These are phyloP conservation scores for Coptodon rendalli DNA, from an alignment of 2,113 vertebrate genomes.

Conservation along the genomic window DNA sequence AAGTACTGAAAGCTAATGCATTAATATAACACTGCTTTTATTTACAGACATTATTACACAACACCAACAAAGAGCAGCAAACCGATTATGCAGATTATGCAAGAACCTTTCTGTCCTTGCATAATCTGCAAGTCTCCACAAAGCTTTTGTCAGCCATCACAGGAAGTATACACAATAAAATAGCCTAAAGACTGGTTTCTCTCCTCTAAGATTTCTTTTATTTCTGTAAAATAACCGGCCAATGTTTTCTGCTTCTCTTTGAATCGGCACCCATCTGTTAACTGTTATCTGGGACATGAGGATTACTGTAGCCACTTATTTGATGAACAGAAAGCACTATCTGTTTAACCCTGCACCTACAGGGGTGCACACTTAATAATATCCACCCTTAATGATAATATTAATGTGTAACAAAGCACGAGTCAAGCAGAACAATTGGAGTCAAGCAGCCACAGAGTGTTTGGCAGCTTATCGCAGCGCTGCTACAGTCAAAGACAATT, in stretches of 20 bases:
- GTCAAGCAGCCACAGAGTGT: conserved; percentile 23
- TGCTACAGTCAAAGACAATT: conserved; percentile 56
- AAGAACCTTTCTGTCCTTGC: background rate
- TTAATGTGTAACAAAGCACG: background rate
- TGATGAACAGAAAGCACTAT: conserved; percentile 12
- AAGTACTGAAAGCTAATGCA: background rate
- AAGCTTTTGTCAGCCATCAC: background rate
- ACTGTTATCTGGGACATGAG: conserved; percentile 27
- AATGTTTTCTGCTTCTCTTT: background rate
- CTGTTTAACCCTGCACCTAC: background rate
- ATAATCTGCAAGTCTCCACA: background rate
- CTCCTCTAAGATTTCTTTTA: background rate
- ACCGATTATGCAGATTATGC: background rate
- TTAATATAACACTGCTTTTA: background rate
- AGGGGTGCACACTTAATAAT: conserved; percentile 14
- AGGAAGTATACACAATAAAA: background rate
- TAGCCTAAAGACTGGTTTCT: background rate
- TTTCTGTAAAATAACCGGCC: background rate
- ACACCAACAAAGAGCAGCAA: background rate
- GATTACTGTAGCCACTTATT: conserved; percentile 41
- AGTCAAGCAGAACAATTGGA: conserved; percentile 44
- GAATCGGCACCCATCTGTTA: background rate
- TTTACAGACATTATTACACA: background rate
- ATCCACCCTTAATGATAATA: conserved; percentile 44
- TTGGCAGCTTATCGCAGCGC: conserved; percentile 47